phyloP scores from a whole-genome alignment of 2,888 invertebrate genomes.

The Caenorhabditis macrosperma region DNA sequence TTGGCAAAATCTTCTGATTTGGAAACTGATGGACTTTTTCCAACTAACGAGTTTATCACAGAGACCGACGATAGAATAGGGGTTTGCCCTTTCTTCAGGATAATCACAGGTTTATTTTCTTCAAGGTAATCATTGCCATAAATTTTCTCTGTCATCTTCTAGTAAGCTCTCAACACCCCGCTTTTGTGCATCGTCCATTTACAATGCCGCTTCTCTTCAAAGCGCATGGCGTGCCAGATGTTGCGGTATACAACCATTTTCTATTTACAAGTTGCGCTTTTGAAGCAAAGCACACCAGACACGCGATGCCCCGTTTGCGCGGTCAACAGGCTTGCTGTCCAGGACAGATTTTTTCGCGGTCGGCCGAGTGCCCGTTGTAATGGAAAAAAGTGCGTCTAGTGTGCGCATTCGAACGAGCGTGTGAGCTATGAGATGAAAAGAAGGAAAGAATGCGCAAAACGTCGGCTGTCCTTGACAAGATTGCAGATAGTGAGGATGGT shows the following conservation, averaged over 20 bases:
- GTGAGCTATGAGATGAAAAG: background rate
- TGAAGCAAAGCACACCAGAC: conserved; percentile 12
- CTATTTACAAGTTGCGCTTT: conserved; percentile 11
- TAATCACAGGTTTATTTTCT: too few relatives aligned
- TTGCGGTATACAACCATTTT: too few relatives aligned
- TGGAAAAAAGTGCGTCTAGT: background rate
- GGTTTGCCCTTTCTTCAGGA: too few relatives aligned
- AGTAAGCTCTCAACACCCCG: too few relatives aligned
- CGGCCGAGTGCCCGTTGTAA: background rate
- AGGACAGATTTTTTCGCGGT: conserved; percentile 32
- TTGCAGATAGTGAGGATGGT: background rate
- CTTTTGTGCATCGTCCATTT: too few relatives aligned
- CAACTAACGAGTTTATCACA: too few relatives aligned
- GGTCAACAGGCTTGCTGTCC: conserved; percentile 32
- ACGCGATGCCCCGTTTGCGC: conserved; percentile 1
- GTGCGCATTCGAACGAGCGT: background rate
- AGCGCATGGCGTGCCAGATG: background rate
- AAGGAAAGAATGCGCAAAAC: background rate
- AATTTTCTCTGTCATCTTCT: too few relatives aligned
- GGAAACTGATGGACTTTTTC: too few relatives aligned
- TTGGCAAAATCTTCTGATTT: too few relatives aligned
- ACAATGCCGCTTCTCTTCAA: background rate
- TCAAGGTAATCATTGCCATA: too few relatives aligned
- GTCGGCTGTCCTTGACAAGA: conserved; percentile 2
- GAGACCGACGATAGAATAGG: too few relatives aligned